These are phyloP conservation scores for Drosophila melanica DNA, from an alignment of 1,140 invertebrate genomes.

Conservation along the genomic window DNA sequence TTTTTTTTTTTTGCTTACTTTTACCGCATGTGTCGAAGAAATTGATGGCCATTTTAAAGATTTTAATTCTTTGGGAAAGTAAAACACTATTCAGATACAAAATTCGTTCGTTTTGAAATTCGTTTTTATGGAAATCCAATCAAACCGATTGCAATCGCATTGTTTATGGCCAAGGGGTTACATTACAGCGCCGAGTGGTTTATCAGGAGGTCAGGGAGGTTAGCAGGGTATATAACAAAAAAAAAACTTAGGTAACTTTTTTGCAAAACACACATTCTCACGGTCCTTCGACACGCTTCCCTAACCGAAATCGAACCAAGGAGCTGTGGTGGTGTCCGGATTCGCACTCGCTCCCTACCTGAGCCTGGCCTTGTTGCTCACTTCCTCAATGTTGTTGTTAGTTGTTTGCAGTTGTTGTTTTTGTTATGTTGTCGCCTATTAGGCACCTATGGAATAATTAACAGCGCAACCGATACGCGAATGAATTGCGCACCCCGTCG, in stretches of 20 bases:
- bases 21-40: slow-evolving; percentile 1
- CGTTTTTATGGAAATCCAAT: slow-evolving; percentile 43
- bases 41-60: slow-evolving; percentile 40
- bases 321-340: slow-evolving; percentile 52
- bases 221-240: too few relatives aligned
- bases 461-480: slow-evolving; percentile 60
- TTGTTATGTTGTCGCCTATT: slow-evolving; percentile 47
- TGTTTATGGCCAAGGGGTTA: slow-evolving; percentile 60
- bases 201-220: too few relatives aligned
- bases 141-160: slow-evolving; percentile 72
- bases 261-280: slow-evolving; percentile 61
- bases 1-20: slow-evolving; percentile 14
- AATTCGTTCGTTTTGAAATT: neutral
- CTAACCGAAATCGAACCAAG: slow-evolving; percentile 43
- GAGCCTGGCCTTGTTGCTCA: slow-evolving; percentile 13
- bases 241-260: too few relatives aligned
- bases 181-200: neutral
- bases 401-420: slow-evolving; percentile 33
- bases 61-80: neutral
- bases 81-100: neutral
- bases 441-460: slow-evolving; percentile 68
- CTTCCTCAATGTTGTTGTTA: slow-evolving; percentile 20
- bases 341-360: slow-evolving; percentile 19
- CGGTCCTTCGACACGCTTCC: slow-evolving; percentile 61
- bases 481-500: slow-evolving; percentile 25